These are phyloP conservation scores for Apus apus DNA, from an alignment of 2,113 vertebrate genomes.

Conservation along the genomic window DNA sequence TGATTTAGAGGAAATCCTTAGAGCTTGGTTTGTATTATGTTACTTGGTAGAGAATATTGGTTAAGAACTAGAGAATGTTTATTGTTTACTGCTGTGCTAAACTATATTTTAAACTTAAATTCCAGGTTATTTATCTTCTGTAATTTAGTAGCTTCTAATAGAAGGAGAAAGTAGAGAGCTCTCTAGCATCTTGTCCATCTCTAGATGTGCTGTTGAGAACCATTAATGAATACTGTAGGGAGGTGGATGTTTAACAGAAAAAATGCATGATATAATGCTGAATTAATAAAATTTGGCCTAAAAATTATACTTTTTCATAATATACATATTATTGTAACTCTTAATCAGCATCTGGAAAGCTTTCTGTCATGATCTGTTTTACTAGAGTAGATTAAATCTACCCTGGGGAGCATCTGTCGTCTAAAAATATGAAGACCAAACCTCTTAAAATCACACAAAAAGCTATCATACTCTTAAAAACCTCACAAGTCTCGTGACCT, in stretches of 20 bases:
- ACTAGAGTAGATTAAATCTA: background rate
- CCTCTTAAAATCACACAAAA: background rate
- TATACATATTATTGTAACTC: background rate
- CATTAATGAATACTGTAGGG: background rate
- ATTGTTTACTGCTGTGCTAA: background rate
- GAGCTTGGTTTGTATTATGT: background rate
- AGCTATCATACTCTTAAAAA: background rate
- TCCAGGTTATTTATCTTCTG: background rate
- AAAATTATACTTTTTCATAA: background rate
- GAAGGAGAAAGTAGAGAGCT: background rate
- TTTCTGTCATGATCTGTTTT: background rate
- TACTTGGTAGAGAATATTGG: background rate
- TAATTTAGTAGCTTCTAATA: background rate
- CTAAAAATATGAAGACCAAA: background rate
- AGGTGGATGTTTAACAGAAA: background rate
- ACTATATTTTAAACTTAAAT: background rate
- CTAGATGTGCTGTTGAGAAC: background rate
- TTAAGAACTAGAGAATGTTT: background rate
- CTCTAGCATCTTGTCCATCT: background rate
- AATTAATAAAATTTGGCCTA: background rate
- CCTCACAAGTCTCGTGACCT: background rate
- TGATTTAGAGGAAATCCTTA: background rate
- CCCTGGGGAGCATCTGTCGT: background rate
- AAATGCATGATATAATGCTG: background rate
- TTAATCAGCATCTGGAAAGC: background rate